phyloP scores from a whole-genome alignment of 2,113 vertebrate species.

The Mobula hypostoma region DNA sequence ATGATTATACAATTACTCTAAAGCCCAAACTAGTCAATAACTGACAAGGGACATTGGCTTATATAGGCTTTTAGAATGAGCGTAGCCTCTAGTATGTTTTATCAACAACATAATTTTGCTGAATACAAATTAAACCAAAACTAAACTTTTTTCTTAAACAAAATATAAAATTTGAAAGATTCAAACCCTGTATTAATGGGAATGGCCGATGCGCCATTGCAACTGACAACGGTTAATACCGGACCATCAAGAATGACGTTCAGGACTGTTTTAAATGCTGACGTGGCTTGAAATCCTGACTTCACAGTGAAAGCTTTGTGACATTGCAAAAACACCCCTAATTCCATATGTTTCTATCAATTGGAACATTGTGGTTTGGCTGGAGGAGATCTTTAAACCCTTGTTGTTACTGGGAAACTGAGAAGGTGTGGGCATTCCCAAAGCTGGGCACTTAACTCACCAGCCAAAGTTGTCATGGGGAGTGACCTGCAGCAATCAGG shows the following conservation, averaged over 20 bases:
- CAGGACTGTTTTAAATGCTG: background rate
- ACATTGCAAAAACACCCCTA: background rate
- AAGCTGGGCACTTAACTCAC: too few species aligned
- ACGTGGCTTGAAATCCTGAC: background rate
- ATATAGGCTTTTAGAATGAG: too few species aligned
- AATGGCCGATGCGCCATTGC: background rate
- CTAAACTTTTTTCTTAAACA: too few species aligned
- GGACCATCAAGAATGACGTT: background rate
- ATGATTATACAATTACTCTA: too few species aligned
- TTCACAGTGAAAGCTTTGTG: background rate
- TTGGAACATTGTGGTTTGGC: background rate
- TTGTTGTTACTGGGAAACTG: background rate
- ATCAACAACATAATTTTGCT: too few species aligned
- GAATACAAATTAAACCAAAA: too few species aligned
- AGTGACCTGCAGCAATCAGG: background rate
- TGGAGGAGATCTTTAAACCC: background rate
- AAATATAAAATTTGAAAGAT: too few species aligned
- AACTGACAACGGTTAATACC: background rate
- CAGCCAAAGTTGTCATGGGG: background rate
- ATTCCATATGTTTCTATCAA: background rate
- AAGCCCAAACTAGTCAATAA: too few species aligned
- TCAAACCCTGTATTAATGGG: background rate
- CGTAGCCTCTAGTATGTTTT: too few species aligned
- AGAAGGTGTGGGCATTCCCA: background rate
- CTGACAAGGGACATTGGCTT: too few species aligned